Percentiles rank a stretch among this genome's conserved stretches.
phyloP scores from a whole-genome alignment of 2,888 invertebrate species.

The Cybosia mesomella region DNA sequence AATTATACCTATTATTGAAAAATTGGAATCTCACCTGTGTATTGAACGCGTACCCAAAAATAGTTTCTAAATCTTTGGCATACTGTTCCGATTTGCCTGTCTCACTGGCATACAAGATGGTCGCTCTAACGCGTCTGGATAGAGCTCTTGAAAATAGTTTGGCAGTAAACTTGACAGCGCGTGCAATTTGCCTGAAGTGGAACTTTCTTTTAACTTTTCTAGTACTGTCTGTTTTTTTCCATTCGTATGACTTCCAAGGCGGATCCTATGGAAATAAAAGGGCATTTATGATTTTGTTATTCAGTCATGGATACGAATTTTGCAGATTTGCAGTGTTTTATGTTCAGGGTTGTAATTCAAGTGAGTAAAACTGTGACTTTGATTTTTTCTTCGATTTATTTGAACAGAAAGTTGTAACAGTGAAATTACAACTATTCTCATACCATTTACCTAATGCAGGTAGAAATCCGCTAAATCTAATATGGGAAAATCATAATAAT shows the following conservation, averaged over 20 bases:
- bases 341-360: too few species aligned
- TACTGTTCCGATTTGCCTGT: conserved; percentile 98
- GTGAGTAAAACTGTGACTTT: too few species aligned
- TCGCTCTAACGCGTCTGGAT: conserved; percentile 97
- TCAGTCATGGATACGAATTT: not conserved
- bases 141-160: conserved; percentile 97
- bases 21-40: conserved; percentile 93
- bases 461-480: too few species aligned
- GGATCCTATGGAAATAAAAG: conserved; percentile 87
- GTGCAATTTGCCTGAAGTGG: conserved; percentile 97
- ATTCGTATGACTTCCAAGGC: conserved; percentile 96
- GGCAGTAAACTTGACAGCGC: conserved; percentile 98
- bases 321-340: not conserved
- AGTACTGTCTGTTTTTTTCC: conserved; percentile 89
- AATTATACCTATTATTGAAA: too few species aligned
- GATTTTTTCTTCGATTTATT: too few species aligned
- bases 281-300: not conserved
- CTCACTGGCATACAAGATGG: conserved; percentile 97
- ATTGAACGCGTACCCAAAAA: conserved; percentile 97
- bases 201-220: conserved; percentile 93
- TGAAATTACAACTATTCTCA: too few species aligned
- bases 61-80: conserved; percentile 95
- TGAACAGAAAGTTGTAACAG: too few species aligned
- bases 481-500: too few species aligned
- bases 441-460: too few species aligned